Evolutionary conservation across 2,888 invertebrate species (phyloP).

Genomic region (Salpingus planirostris): DNA sequence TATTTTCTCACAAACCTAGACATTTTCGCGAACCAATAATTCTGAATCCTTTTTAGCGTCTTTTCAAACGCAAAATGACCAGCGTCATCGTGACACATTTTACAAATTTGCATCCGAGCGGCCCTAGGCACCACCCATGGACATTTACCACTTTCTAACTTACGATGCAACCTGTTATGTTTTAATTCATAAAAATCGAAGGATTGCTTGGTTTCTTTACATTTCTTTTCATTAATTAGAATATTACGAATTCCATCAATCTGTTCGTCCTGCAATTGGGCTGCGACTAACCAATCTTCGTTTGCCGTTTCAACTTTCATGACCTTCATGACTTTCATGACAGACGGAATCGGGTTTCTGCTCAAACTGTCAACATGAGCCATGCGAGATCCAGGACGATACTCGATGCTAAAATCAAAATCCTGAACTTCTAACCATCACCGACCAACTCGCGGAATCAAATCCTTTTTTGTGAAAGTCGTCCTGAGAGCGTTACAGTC

Average conservation of each 20-base stretch:
- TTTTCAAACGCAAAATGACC: slow-evolving; percentile 10
- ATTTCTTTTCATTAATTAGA: slow-evolving; percentile 25
- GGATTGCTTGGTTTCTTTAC: slow-evolving; percentile 20
- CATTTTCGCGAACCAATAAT: slow-evolving; percentile 21
- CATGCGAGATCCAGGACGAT: not conserved
- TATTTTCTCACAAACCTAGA: slow-evolving; percentile 24
- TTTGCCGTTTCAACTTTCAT: not conserved
- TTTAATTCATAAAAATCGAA: slow-evolving; percentile 15
- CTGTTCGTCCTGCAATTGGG: not conserved
- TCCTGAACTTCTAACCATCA: slow-evolving; percentile 20
- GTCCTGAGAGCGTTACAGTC: slow-evolving; percentile 30
- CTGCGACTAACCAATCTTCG: not conserved
- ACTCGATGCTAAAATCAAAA: not conserved
- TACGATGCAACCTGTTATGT: slow-evolving; percentile 5
- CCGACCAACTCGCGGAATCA: slow-evolving; percentile 23
- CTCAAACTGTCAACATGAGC: not conserved
- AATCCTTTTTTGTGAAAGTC: slow-evolving; percentile 23
- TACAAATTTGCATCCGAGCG: slow-evolving; percentile 15
- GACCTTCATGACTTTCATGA: not conserved
- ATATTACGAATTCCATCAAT: slow-evolving; percentile 11
- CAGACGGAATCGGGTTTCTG: not conserved
- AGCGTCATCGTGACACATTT: slow-evolving; percentile 20
- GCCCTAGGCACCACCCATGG: slow-evolving; percentile 9
- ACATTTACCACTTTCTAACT: not conserved
- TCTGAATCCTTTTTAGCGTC: not conserved